phyloP scores from a whole-genome alignment of 2,113 vertebrate genomes.

The Salvelinus alpinus region DNA sequence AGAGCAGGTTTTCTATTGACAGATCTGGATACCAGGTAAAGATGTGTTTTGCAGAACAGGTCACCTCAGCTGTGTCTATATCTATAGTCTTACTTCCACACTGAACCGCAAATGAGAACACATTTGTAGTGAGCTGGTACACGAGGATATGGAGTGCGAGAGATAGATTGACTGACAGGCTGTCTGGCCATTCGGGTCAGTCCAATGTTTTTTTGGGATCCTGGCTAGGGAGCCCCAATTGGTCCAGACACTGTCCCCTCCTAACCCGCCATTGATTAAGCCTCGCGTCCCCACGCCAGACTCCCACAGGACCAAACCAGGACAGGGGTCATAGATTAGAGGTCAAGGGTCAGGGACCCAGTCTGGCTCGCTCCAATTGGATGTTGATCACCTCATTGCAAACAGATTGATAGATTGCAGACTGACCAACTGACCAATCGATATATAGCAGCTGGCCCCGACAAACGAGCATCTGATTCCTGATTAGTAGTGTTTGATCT shows the following conservation, averaged over 20 bases:
- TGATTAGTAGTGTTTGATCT: too few relatives aligned
- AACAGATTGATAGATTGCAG: conserved; percentile 42
- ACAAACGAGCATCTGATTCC: neutral
- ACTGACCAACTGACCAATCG: neutral
- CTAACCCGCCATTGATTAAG: conserved; percentile 52
- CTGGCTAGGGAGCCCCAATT: conserved; percentile 36
- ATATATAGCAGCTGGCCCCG: neutral
- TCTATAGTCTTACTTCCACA: too few relatives aligned
- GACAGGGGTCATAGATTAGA: conserved; percentile 32
- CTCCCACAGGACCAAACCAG: conserved; percentile 45
- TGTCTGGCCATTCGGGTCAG: conserved; percentile 28
- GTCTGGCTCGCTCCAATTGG: conserved; percentile 41
- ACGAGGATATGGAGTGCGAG: neutral
- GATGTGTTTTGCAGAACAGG: too few relatives aligned
- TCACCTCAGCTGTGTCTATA: too few relatives aligned
- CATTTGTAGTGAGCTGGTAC: neutral
- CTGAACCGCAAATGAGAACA: neutral
- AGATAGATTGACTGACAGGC: conserved; percentile 41
- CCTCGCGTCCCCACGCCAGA: conserved; percentile 50
- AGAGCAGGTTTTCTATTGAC: too few relatives aligned
- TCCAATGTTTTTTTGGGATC: conserved; percentile 27
- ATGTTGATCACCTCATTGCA: conserved; percentile 47
- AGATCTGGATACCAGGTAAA: too few relatives aligned
- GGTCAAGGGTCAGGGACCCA: conserved; percentile 32
- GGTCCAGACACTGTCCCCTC: conserved; percentile 32